Evolutionary conservation across 2,797 vertebrate genomes (phyloP).

Genomic region (Furcifer pardalis): DNA sequence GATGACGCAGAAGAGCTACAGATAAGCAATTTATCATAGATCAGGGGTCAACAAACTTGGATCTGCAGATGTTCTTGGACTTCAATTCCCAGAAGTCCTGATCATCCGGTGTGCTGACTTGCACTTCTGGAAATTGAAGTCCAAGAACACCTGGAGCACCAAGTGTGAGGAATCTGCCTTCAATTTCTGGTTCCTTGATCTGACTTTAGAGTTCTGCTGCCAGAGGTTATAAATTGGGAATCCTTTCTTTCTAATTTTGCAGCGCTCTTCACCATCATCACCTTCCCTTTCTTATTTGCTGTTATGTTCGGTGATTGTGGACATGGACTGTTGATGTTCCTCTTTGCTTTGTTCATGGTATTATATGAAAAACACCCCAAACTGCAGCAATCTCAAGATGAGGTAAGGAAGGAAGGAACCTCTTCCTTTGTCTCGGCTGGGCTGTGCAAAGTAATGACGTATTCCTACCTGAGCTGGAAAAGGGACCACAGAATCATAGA

Average conservation of each 20-base stretch:
- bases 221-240: not conserved
- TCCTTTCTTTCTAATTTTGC: constrained; percentile 19
- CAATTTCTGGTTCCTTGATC: too few relatives aligned
- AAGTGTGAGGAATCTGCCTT: too few relatives aligned
- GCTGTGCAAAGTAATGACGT: too few relatives aligned
- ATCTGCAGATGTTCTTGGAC: too few relatives aligned
- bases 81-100: too few relatives aligned
- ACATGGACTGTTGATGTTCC: constrained; percentile 88
- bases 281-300: constrained; percentile 95
- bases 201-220: not conserved
- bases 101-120: too few relatives aligned
- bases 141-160: too few relatives aligned
- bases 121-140: too few relatives aligned
- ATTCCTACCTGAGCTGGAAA: not conserved
- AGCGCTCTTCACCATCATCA: constrained; percentile 95
- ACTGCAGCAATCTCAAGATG: constrained; percentile 81
- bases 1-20: too few relatives aligned
- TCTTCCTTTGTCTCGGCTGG: not conserved
- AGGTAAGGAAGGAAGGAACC: constrained; percentile 77
- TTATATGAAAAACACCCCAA: constrained; percentile 87
- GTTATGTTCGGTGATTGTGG: constrained; percentile 98
- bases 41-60: too few relatives aligned
- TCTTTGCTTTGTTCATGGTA: constrained; percentile 90
- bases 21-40: too few relatives aligned
- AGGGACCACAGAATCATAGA: not conserved